A percentile compares a stretch with the other conserved stretches of the same genome.
phyloP scores from a whole-genome alignment of 2,888 invertebrate genomes.

The Drosophila cyrtoloma region DNA sequence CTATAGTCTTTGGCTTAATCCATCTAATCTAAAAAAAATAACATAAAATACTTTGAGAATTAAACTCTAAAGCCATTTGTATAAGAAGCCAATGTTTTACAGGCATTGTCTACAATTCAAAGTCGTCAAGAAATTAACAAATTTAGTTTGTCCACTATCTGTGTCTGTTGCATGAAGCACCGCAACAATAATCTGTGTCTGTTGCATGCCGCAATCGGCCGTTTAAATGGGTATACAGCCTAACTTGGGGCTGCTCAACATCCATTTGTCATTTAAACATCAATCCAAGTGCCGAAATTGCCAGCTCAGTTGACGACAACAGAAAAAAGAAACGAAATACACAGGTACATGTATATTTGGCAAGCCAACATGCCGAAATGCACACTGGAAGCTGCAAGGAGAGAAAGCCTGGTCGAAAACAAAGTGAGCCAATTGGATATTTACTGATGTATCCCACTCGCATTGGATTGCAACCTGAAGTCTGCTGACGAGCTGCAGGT shows the following conservation, averaged over 20 bases:
- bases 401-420: conserved; percentile 3
- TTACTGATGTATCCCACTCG: conserved; percentile 20
- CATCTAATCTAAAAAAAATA: not conserved
- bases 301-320: conserved; percentile 13
- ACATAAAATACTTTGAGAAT: not conserved
- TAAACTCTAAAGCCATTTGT: not conserved
- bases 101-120: not conserved
- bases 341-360: conserved; percentile 11
- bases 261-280: conserved; percentile 18
- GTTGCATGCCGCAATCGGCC: not conserved
- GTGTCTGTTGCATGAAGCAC: not conserved
- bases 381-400: conserved; percentile 22
- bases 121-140: not conserved
- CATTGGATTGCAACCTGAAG: conserved; percentile 3
- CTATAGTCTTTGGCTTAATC: not conserved
- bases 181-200: not conserved
- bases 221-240: not conserved
- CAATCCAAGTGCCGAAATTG: conserved; percentile 34
- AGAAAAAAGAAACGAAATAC: conserved; percentile 13
- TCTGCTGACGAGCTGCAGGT: conserved; percentile 35
- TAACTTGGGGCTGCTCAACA: not conserved
- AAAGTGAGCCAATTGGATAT: conserved; percentile 9
- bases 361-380: not conserved
- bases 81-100: not conserved
- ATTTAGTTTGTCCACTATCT: not conserved